Evolutionary conservation across 2,888 invertebrate genomes (phyloP).

Genomic region (Elegia similella): DNA sequence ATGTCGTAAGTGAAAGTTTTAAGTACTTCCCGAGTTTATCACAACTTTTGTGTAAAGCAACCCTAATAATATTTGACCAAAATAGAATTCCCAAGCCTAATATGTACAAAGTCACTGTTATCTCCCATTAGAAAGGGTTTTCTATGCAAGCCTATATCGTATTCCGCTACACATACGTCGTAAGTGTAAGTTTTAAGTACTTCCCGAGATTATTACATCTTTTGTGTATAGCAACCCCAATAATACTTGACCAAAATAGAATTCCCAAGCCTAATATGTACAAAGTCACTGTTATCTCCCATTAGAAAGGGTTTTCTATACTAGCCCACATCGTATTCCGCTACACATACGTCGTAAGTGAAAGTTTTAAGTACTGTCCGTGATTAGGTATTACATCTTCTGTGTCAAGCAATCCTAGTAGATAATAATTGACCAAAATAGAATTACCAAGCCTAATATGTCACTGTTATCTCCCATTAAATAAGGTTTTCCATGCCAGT

Average conservation of each 20-base stretch:
- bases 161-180: neutral
- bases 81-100: no score
- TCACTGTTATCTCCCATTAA: slow-evolving; percentile 1
- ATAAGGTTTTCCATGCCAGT: neutral
- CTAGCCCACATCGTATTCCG: neutral
- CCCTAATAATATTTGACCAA: no score
- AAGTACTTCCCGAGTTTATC: slow-evolving; percentile 3
- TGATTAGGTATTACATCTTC: neutral
- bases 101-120: neutral
- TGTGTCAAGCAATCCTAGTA: no score
- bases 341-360: slow-evolving; percentile 4
- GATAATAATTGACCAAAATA: no score
- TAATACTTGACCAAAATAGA: no score
- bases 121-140: neutral
- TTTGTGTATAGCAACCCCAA: no score
- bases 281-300: neutral
- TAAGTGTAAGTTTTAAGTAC: slow-evolving; percentile 12
- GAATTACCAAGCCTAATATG: no score
- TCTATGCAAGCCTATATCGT: neutral
- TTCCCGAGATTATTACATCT: neutral
- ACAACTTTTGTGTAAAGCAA: no score
- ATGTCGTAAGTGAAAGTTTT: slow-evolving; percentile 8
- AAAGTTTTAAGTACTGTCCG: slow-evolving; percentile 10
- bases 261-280: no score
- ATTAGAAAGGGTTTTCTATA: neutral